phyloP scores from a whole-genome alignment of 1,140 invertebrate genomes.

The Magallana ariakensis region DNA sequence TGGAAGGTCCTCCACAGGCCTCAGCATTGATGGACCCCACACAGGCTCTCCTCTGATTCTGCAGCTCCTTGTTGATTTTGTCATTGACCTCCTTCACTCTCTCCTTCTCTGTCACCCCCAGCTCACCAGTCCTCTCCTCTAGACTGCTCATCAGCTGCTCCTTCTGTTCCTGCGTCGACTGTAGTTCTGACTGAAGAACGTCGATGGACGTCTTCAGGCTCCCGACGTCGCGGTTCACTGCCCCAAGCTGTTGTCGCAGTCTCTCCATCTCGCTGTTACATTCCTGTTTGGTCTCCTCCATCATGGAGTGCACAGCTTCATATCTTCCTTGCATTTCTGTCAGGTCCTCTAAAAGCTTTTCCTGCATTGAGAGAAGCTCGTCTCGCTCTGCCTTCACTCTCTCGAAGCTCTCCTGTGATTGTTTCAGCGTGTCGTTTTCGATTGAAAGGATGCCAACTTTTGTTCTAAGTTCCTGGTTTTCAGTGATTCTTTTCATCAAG shows the following conservation, averaged over 20 bases:
- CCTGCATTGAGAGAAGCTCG: conserved; percentile 19
- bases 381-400: conserved; percentile 39
- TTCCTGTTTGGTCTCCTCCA: conserved; percentile 55
- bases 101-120: neutral
- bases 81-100: conserved; percentile 24
- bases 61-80: conserved; percentile 48
- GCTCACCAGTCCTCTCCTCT: neutral
- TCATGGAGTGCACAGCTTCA: conserved; percentile 50
- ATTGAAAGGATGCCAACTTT: conserved; percentile 37
- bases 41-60: conserved; percentile 42
- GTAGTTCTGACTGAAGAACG: conserved; percentile 50
- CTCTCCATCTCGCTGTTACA: conserved; percentile 53
- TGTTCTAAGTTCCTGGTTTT: conserved; percentile 41
- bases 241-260: conserved; percentile 51
- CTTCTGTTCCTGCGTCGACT: conserved; percentile 48
- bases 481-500: neutral
- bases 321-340: conserved; percentile 48
- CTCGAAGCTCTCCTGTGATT: conserved; percentile 38
- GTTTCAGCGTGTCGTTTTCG: conserved; percentile 44
- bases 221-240: conserved; percentile 42
- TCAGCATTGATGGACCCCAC: neutral
- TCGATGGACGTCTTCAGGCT: conserved; percentile 44
- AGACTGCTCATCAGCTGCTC: conserved; percentile 28
- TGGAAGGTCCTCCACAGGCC: too few relatives aligned
- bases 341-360: conserved; percentile 31